phyloP scores from a whole-genome alignment of 2,797 vertebrate species.

The Craterocephalus amniculus region DNA sequence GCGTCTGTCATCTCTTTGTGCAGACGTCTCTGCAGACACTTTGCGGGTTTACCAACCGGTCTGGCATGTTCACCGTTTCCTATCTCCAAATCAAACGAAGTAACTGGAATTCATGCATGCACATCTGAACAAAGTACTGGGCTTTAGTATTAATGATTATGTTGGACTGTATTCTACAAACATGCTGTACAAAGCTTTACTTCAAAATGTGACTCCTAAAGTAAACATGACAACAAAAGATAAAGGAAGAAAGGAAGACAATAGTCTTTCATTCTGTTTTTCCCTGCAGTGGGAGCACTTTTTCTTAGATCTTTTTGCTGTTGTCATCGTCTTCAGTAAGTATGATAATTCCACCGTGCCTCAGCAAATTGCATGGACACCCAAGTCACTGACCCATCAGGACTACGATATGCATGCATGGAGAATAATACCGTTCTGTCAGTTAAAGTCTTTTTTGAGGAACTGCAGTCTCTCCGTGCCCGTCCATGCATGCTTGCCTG shows the following conservation, averaged over 20 bases:
- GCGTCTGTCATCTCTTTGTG: background rate
- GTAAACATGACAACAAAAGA: constrained; percentile 28
- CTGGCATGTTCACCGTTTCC: background rate
- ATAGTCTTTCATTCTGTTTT: constrained; percentile 13
- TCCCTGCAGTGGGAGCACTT: constrained; percentile 10
- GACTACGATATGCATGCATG: constrained; percentile 33
- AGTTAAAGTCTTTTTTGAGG: constrained; percentile 23
- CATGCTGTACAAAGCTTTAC: constrained; percentile 40
- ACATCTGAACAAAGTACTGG: constrained; percentile 36
- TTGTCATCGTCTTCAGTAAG: background rate
- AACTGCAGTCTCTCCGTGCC: constrained; percentile 1
- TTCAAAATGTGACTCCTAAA: constrained; percentile 27
- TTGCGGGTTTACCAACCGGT: background rate
- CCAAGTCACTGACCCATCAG: background rate
- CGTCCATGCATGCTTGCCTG: constrained; percentile 4
- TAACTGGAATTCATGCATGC: constrained; percentile 25
- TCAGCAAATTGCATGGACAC: constrained; percentile 6
- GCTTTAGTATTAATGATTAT: constrained; percentile 26
- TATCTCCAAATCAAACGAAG: background rate
- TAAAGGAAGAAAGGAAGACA: background rate
- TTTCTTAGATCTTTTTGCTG: constrained; percentile 24
- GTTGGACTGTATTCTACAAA: constrained; percentile 33
- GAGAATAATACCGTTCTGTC: background rate
- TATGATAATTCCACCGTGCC: constrained; percentile 24
- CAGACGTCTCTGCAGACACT: background rate